phyloP scores from a whole-genome alignment of 2,797 vertebrate species.

The Potorous gilbertii region DNA sequence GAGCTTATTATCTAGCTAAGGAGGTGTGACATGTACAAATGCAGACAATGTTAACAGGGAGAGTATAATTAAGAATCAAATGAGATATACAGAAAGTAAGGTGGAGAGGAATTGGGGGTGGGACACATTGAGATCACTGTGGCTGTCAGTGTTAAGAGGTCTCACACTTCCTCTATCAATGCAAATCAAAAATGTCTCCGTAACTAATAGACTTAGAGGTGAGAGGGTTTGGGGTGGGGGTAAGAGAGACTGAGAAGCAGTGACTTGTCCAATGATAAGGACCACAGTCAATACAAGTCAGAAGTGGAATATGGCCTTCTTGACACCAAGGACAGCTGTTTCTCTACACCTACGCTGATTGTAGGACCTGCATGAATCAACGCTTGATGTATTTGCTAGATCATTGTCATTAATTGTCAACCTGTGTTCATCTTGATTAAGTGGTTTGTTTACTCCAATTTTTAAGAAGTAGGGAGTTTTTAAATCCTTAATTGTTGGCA shows the following conservation, averaged over 20 bases:
- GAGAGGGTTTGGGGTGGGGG: background rate
- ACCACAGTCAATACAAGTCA: too few species aligned
- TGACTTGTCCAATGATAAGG: background rate
- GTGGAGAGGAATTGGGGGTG: background rate
- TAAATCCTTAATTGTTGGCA: background rate
- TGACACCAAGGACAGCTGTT: background rate
- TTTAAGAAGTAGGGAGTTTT: background rate
- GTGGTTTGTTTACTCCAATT: background rate
- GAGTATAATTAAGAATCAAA: background rate
- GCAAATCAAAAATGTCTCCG: background rate
- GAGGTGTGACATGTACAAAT: background rate
- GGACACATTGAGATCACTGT: background rate
- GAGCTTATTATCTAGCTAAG: background rate
- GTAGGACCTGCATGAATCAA: background rate
- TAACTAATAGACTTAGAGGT: background rate
- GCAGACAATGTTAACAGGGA: background rate
- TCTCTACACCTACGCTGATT: background rate
- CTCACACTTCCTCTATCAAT: background rate
- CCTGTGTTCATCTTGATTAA: background rate
- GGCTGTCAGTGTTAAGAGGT: background rate
- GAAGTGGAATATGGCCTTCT: background rate
- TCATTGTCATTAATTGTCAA: background rate
- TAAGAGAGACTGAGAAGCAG: background rate
- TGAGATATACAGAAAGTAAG: background rate
- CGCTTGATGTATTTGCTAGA: background rate